These are phyloP conservation scores for Cephonodes hylas DNA, from an alignment of 2,888 invertebrate species.

Conservation along the genomic window DNA sequence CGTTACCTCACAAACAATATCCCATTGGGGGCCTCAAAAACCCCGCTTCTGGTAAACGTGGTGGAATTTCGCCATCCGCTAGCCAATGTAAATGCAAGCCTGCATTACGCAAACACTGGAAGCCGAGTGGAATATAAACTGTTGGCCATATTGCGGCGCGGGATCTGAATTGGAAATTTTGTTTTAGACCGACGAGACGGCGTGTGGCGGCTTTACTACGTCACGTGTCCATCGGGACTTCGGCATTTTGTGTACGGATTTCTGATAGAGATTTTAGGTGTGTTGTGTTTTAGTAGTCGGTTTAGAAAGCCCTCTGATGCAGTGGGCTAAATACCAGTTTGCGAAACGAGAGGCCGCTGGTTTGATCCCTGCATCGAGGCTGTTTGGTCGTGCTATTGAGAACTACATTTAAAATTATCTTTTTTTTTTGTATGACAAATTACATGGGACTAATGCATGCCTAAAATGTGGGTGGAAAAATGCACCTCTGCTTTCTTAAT, in stretches of 20 bases:
- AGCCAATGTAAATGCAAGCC: not conserved
- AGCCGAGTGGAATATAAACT: conserved; percentile 2
- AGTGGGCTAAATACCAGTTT: no score
- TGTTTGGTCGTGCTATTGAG: no score
- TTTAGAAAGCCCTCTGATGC: no score
- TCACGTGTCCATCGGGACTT: not conserved
- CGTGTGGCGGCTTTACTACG: not conserved
- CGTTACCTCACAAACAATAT: no score
- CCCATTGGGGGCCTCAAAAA: not conserved
- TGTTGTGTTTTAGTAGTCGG: no score
- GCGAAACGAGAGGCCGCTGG: no score
- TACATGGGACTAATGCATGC: no score
- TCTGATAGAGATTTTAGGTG: not conserved
- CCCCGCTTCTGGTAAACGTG: not conserved
- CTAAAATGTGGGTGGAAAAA: no score
- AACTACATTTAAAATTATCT: no score
- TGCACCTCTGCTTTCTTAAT: no score
- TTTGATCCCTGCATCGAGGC: no score
- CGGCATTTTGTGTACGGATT: not conserved
- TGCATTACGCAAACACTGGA: not conserved
- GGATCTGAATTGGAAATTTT: not conserved
- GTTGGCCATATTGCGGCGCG: not conserved
- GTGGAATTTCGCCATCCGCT: not conserved
- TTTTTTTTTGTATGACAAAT: no score
- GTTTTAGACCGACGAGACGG: not conserved